Percentiles rank a stretch among this genome's conserved stretches.
Conservation (phyloP, 2,888 invertebrate genomes). For the Lycia hirtaria region DNA sequence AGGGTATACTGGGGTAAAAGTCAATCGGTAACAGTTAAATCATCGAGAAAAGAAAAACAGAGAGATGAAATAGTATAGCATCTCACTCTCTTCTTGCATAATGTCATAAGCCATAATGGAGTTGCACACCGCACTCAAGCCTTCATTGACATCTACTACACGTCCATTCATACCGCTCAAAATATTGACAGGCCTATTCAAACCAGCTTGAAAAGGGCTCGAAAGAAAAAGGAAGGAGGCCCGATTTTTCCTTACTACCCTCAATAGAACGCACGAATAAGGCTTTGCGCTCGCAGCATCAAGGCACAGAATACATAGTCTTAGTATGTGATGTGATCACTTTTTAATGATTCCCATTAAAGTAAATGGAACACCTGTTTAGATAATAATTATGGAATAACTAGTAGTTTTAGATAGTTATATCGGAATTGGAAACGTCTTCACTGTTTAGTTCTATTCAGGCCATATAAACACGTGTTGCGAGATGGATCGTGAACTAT, state of each 20-base stretch:
- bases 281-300: constrained; percentile 42
- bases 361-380: neutral
- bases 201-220: constrained; percentile 70
- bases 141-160: constrained; percentile 75
- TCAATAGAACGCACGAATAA: constrained; percentile 66
- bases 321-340: neutral
- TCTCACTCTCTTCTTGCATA: neutral
- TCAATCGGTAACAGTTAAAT: too few species aligned
- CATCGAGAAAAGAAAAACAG: too few species aligned
- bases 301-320: neutral
- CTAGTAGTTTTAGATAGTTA: too few species aligned
- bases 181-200: constrained; percentile 83
- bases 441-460: too few species aligned
- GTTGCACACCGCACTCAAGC: constrained; percentile 62
- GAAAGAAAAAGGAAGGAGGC: constrained; percentile 70
- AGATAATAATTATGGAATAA: too few species aligned
- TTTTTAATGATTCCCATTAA: neutral
- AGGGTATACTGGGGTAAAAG: too few species aligned
- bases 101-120: constrained; percentile 54
- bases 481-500: too few species aligned
- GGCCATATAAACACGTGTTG: too few species aligned
- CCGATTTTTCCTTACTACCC: constrained; percentile 74
- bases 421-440: too few species aligned
- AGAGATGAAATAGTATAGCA: neutral
- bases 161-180: constrained; percentile 78